Percentiles rank a stretch among this genome's conserved stretches.
Conservation (phyloP, 2,797 vertebrate species). For the Sebastes vulpes region DNA sequence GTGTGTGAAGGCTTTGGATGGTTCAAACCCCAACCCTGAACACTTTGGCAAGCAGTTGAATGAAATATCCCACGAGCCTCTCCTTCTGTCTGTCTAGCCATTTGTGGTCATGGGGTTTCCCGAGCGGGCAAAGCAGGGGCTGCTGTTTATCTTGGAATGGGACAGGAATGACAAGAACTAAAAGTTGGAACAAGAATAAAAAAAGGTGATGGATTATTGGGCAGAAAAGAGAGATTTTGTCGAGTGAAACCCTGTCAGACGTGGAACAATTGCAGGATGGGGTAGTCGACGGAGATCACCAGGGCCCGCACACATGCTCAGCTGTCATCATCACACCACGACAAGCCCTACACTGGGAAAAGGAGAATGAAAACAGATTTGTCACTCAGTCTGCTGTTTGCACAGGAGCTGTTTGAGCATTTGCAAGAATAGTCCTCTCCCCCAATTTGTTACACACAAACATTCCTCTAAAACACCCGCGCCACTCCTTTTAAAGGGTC, state of each 20-base stretch:
- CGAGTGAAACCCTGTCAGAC: neutral
- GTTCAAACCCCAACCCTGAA: conserved; percentile 58
- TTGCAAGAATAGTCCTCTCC: conserved; percentile 59
- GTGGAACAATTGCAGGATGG: neutral
- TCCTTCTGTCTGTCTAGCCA: conserved; percentile 61
- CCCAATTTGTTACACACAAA: conserved; percentile 49
- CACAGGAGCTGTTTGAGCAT: conserved; percentile 54
- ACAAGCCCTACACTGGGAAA: conserved; percentile 27
- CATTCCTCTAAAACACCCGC: conserved; percentile 53
- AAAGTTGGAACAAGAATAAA: conserved; percentile 7
- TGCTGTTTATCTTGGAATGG: conserved; percentile 63
- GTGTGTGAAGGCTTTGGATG: conserved; percentile 17
- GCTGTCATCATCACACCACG: conserved; percentile 28
- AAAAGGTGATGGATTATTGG: neutral
- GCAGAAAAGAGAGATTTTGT: conserved; percentile 8
- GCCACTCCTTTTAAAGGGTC: conserved; percentile 51
- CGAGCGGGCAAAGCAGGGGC: conserved; percentile 46
- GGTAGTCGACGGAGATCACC: neutral
- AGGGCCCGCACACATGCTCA: conserved; percentile 15
- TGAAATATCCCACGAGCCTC: conserved; percentile 69
- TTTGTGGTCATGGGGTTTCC: conserved; percentile 68
- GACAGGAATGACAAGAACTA: conserved; percentile 40
- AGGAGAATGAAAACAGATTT: conserved; percentile 71
- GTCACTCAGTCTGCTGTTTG: conserved; percentile 68
- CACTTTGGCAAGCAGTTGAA: conserved; percentile 69